Base-by-base conservation (phyloP, 2,888 invertebrate species). In the Drosophila putrida region DNA sequence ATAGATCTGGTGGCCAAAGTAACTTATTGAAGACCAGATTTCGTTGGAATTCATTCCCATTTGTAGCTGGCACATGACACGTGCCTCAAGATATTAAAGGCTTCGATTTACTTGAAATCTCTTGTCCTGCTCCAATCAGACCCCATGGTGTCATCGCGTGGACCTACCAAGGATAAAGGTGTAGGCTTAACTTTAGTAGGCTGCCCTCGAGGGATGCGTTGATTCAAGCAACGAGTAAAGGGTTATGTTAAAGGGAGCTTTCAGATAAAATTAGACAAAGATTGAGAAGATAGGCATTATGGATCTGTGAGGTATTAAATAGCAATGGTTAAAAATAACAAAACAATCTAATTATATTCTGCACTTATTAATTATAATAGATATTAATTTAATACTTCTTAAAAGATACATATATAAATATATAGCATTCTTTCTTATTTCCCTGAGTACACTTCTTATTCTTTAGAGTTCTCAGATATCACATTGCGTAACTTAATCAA, bases 1-100 rank as follows among this genome's bases (percentile, higher is more conserved):
- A 49, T 60, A 43, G 50, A 44, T 62, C 47, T 53, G 59, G 68
- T 71, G 46, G 54, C 60, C 71, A 65, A 35, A 73, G 75, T 64
- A 75, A 81, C 15, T 39, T 15, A 39, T 15, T 25, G 43, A 43
- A 43, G 31, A 28, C 13, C 6, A 10, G 25, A 62, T 57, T 73
- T 77, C n/a, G 64, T 54, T 15, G 27, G 39, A 13, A 46, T 78
- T 65, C 69, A 77, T 82, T 75, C 64, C 63, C 74, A 78, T 76
- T 80, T 80, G 57, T 43, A 58, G 11, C 41, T 41, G 82, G 62
- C 44, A 11, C 46, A 31, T 25, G 51, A 59, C 89, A 88, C 85
- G 85, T 88, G 89, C 75, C 84, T 67, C 54, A 57, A 72, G 69
- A 75, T 83, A 73, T 88, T 86, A 83, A 88, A 78, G 83, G 77